Conservation (phyloP, 1,140 invertebrate genomes). For the Carcinoscorpius rotundicauda region DNA sequence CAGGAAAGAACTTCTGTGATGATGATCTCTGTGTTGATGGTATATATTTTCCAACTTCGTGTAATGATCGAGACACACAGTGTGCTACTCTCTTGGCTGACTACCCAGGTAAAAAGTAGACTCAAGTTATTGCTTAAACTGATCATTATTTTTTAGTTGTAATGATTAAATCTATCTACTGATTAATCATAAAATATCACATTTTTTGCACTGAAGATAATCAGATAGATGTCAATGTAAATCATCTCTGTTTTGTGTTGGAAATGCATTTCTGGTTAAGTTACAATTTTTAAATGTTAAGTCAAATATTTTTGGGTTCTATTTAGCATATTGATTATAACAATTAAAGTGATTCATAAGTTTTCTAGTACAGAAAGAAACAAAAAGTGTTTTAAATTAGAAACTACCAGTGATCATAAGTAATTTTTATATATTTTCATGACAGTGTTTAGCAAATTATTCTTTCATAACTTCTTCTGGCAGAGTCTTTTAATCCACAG, state of each 20-base stretch:
- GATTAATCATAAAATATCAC: constrained; percentile 3
- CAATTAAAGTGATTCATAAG: too few relatives aligned
- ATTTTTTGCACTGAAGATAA: constrained; percentile 5
- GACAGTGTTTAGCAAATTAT: too few relatives aligned
- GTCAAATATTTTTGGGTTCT: too few relatives aligned
- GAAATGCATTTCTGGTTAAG: neutral
- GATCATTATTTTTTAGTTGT: too few relatives aligned
- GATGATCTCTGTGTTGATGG: constrained; percentile 41
- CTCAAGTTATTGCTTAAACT: too few relatives aligned
- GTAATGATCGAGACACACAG: constrained; percentile 28
- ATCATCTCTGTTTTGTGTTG: neutral
- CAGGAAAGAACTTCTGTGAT: constrained; percentile 36
- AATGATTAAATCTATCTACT: neutral
- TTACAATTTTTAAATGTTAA: neutral
- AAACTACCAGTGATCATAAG: too few relatives aligned
- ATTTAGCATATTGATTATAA: too few relatives aligned
- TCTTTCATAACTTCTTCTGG: too few relatives aligned
- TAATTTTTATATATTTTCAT: too few relatives aligned
- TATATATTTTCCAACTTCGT: constrained; percentile 43
- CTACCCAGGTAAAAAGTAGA: constrained; percentile 33
- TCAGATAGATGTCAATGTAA: neutral
- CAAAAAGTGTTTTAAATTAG: too few relatives aligned
- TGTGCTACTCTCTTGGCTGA: constrained; percentile 47
- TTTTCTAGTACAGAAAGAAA: too few relatives aligned
- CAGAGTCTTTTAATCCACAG: too few relatives aligned